phyloP scores from a whole-genome alignment of 1,140 invertebrate species.

The Lepidurus packardi region DNA sequence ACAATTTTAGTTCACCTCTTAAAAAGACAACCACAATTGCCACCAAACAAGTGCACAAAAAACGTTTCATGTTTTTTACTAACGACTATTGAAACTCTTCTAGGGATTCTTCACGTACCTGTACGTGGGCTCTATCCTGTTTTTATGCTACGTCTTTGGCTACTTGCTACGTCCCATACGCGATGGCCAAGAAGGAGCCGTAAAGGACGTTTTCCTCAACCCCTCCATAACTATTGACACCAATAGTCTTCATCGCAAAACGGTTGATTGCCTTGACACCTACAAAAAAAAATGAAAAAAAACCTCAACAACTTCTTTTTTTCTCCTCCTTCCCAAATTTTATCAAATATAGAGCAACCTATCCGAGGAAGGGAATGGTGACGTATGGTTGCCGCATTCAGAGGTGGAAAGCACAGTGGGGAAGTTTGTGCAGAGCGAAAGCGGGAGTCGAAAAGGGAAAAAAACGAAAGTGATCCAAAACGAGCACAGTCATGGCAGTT shows the following conservation, averaged over 20 bases:
- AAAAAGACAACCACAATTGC: too few relatives aligned
- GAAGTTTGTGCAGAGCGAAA: background rate
- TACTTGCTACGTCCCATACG: slow-evolving; percentile 84
- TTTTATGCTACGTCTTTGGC: slow-evolving; percentile 92
- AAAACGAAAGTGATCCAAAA: slow-evolving; percentile 87
- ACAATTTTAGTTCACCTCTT: too few relatives aligned
- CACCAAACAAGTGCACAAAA: too few relatives aligned
- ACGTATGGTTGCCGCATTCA: background rate
- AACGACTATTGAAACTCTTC: slow-evolving; percentile 37
- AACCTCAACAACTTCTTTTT: too few relatives aligned
- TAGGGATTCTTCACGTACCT: slow-evolving; percentile 96
- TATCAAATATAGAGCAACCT: background rate
- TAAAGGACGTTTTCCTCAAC: slow-evolving; percentile 9
- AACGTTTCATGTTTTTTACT: background rate
- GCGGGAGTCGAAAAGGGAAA: slow-evolving; percentile 40
- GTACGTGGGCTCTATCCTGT: slow-evolving; percentile 88
- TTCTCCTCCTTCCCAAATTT: background rate
- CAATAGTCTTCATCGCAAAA: slow-evolving; percentile 1
- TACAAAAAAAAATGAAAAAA: background rate
- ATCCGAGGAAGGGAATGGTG: background rate
- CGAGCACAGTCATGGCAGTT: slow-evolving; percentile 87
- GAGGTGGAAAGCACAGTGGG: background rate
- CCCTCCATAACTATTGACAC: slow-evolving; percentile 12
- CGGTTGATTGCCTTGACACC: slow-evolving; percentile 8
- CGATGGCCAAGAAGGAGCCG: background rate